A percentile compares a stretch with the other conserved stretches of the same genome.
Evolutionary conservation across 1,140 invertebrate species (phyloP).

Genomic region (Potamilus streckersoni): DNA sequence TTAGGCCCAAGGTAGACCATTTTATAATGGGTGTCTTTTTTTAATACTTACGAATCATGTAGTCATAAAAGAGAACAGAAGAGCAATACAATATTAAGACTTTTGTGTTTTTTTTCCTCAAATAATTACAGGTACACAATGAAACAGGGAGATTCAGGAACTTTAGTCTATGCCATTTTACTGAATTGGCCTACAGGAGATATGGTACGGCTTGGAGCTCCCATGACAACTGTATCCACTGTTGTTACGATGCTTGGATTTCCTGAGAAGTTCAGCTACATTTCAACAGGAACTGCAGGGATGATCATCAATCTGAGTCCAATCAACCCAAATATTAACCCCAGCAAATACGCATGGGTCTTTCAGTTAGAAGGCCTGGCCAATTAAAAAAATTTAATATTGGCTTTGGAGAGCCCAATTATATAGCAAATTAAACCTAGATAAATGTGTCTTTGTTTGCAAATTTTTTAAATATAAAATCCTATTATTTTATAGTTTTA

Average conservation of each 20-base stretch:
- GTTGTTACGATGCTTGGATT: slow-evolving; percentile 50
- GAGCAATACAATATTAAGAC: too few species aligned
- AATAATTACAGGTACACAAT: slow-evolving; percentile 52
- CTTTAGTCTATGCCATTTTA: slow-evolving; percentile 42
- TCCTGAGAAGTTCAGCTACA: slow-evolving; percentile 30
- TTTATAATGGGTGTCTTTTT: too few species aligned
- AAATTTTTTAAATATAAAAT: too few species aligned
- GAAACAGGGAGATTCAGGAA: slow-evolving; percentile 26
- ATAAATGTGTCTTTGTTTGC: too few species aligned
- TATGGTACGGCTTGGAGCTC: slow-evolving; percentile 42
- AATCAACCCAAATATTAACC: slow-evolving; percentile 36
- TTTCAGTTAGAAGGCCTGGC: slow-evolving; percentile 43
- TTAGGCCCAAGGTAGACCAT: too few species aligned
- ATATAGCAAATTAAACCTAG: too few species aligned
- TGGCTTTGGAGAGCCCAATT: too few species aligned
- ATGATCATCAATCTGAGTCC: slow-evolving; percentile 44
- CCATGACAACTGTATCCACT: slow-evolving; percentile 24
- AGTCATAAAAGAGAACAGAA: too few species aligned
- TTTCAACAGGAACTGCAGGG: slow-evolving; percentile 18
- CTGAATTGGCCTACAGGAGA: slow-evolving; percentile 44
- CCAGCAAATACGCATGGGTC: slow-evolving; percentile 53
- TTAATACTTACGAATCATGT: too few species aligned
- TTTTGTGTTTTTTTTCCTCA: background rate
- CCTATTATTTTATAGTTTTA: too few species aligned
- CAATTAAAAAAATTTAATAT: too few species aligned